A percentile compares a stretch with the other conserved stretches of the same genome.
Conservation (phyloP, 1,140 invertebrate genomes). For the Pseudomyrmex gracilis region DNA sequence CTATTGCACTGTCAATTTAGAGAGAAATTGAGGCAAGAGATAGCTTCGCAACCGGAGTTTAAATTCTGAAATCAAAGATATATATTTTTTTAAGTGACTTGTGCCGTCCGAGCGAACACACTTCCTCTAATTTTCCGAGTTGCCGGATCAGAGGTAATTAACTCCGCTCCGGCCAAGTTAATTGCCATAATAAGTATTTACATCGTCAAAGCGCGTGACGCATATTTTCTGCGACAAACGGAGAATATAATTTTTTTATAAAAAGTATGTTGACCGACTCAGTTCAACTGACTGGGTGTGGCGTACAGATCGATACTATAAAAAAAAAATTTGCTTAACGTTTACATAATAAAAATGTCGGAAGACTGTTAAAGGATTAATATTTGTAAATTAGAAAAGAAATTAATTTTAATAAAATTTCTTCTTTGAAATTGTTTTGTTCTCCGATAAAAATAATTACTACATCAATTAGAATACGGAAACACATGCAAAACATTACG, state of each 20-base stretch:
- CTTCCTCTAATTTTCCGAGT: constrained; percentile 24
- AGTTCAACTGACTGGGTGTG: constrained; percentile 72
- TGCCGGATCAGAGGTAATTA: constrained; percentile 36
- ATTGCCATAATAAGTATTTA: constrained; percentile 8
- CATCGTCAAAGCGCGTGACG: constrained; percentile 8
- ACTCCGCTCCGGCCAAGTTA: not conserved
- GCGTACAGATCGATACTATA: constrained; percentile 79
- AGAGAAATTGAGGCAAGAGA: not conserved
- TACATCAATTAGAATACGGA: not conserved
- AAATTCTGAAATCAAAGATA: not conserved
- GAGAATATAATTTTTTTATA: constrained; percentile 34
- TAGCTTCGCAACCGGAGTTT: not conserved
- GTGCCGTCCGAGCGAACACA: not conserved
- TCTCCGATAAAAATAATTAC: not conserved
- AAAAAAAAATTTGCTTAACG: constrained; percentile 69
- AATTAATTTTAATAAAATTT: not conserved
- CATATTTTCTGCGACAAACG: not conserved
- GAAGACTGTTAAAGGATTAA: not conserved
- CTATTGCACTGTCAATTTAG: constrained; percentile 4
- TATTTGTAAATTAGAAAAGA: not conserved
- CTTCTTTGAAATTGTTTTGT: not conserved
- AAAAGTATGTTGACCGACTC: not conserved
- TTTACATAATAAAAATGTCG: constrained; percentile 21
- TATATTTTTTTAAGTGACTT: constrained; percentile 8
- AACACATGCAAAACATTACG: not conserved